Percentiles rank a stretch among this genome's conserved stretches.
phyloP scores from a whole-genome alignment of 2,113 vertebrate species.

The Dasyprocta punctata region DNA sequence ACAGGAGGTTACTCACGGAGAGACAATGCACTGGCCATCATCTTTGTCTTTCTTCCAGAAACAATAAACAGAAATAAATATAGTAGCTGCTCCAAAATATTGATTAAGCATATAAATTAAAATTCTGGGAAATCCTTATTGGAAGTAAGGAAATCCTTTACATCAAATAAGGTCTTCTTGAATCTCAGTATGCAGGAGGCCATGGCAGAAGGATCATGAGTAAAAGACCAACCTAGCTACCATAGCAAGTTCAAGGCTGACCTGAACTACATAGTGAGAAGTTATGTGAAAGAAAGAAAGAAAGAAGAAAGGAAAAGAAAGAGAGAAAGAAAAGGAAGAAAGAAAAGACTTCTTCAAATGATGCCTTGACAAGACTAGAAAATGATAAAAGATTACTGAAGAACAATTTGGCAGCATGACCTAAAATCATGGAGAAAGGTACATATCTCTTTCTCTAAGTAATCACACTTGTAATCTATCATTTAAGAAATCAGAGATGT shows the following conservation, averaged over 20 bases:
- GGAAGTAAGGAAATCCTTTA: neutral
- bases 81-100: neutral
- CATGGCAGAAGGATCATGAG: neutral
- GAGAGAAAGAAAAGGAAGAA: neutral
- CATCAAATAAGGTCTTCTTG: neutral
- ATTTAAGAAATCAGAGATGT: neutral
- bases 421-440: neutral
- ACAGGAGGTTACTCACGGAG: neutral
- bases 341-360: neutral
- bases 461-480: neutral
- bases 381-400: neutral
- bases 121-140: neutral
- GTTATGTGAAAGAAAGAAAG: neutral
- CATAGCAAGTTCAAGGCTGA: neutral
- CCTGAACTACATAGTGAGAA: neutral
- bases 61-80: neutral
- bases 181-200: neutral
- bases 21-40: neutral
- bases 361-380: neutral
- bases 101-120: neutral
- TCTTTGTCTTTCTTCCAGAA: neutral
- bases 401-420: neutral
- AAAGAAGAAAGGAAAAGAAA: neutral
- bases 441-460: neutral
- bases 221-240: neutral